Evolutionary conservation across 2,888 invertebrate genomes (phyloP).

Genomic region (Heliconius aoede): DNA sequence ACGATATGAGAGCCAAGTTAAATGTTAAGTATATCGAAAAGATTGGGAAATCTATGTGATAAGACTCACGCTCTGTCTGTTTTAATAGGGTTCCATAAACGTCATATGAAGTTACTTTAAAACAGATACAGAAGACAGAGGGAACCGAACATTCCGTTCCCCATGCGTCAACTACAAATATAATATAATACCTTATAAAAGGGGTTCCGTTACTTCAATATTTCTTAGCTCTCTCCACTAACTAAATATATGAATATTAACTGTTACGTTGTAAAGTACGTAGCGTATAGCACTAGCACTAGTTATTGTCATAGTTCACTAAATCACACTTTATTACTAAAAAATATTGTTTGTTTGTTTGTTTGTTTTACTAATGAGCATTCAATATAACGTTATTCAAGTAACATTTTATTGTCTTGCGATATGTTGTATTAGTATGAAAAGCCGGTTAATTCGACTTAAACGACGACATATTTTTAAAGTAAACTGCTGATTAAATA

Average conservation of each 20-base stretch:
- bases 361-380: not conserved
- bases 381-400: not conserved
- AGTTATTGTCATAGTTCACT: constrained; percentile 20
- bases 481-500: too few species aligned
- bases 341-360: not conserved
- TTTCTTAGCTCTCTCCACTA: not conserved
- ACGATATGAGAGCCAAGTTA: too few species aligned
- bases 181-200: not conserved
- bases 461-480: too few species aligned
- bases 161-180: not conserved
- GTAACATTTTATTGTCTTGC: not conserved
- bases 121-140: too few species aligned
- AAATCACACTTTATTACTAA: constrained; percentile 18
- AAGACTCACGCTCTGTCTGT: too few species aligned
- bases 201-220: not conserved
- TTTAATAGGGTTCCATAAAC: too few species aligned
- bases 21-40: too few species aligned
- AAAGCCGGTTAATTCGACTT: too few species aligned
- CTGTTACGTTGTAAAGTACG: not conserved
- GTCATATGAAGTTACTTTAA: too few species aligned
- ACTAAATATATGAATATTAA: not conserved
- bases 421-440: too few species aligned
- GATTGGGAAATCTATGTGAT: too few species aligned
- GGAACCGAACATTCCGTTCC: too few species aligned
- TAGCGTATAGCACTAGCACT: constrained; percentile 13